Conservation (phyloP, 1,140 invertebrate species). For the Yoshiicerus persimilis region DNA sequence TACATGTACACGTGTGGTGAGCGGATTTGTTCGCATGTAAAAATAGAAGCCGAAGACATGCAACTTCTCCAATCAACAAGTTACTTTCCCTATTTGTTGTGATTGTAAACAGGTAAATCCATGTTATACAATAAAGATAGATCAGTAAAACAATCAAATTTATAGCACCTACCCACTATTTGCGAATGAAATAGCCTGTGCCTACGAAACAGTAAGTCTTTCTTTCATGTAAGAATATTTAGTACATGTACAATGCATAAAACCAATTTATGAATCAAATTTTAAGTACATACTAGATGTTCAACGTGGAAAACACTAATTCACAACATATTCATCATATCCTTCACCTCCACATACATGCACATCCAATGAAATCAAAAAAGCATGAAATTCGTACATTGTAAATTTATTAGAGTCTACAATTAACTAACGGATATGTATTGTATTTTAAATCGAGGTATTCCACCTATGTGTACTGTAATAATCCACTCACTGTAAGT, state of each 20-base stretch:
- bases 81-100: neutral
- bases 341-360: neutral
- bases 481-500: neutral
- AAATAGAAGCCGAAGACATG: neutral
- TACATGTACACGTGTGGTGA: neutral
- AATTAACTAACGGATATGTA: neutral
- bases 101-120: neutral
- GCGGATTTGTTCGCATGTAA: neutral
- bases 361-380: neutral
- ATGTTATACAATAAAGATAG: neutral
- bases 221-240: neutral
- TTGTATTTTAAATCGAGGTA: neutral
- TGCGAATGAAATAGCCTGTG: neutral
- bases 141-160: neutral
- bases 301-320: neutral
- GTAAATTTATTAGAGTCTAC: neutral
- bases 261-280: too few species aligned
- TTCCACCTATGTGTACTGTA: neutral
- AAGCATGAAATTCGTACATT: neutral
- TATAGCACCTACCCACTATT: neutral
- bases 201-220: neutral
- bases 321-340: neutral
- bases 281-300: neutral
- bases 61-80: neutral
- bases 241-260: too few species aligned